Conservation (phyloP, 1,140 invertebrate species). For the Drosophila repleta region DNA sequence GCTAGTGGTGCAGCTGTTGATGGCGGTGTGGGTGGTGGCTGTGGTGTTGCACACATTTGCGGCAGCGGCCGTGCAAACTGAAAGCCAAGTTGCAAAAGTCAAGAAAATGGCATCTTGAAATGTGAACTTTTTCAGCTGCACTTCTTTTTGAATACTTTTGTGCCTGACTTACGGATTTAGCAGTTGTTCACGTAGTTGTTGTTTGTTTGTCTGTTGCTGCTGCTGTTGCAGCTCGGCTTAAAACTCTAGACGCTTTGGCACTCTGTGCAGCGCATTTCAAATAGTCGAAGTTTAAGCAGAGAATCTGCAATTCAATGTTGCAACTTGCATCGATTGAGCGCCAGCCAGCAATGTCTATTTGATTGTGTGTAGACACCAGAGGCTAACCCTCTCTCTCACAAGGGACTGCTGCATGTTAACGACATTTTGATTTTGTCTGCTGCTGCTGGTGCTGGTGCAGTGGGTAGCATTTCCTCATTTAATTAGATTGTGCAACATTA, state of each 20-base stretch:
- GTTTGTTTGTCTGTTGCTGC: slow-evolving; percentile 8
- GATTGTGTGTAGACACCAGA: slow-evolving; percentile 43
- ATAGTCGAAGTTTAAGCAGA: slow-evolving; percentile 51
- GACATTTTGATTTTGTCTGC: slow-evolving; percentile 37
- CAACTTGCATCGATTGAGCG: slow-evolving; percentile 36
- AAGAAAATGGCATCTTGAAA: slow-evolving; percentile 79
- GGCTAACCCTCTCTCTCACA: neutral
- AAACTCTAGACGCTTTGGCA: slow-evolving; percentile 23
- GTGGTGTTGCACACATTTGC: slow-evolving; percentile 44
- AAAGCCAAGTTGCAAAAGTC: slow-evolving; percentile 68
- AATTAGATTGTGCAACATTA: slow-evolving; percentile 38
- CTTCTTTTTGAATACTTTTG: slow-evolving; percentile 81
- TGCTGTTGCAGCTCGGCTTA: slow-evolving; percentile 14
- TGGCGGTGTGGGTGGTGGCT: slow-evolving; percentile 7
- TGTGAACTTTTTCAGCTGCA: slow-evolving; percentile 78
- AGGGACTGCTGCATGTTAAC: slow-evolving; percentile 30
- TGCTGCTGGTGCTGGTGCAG: neutral
- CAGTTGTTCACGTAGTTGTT: slow-evolving; percentile 10
- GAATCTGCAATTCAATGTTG: slow-evolving; percentile 76
- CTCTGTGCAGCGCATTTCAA: slow-evolving; percentile 69
- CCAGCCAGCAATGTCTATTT: slow-evolving; percentile 53
- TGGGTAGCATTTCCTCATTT: slow-evolving; percentile 19
- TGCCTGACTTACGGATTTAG: slow-evolving; percentile 65
- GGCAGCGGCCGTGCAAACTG: slow-evolving; percentile 41
- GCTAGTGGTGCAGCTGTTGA: slow-evolving; percentile 4